Percentiles rank a stretch among this genome's conserved stretches.
Conservation (phyloP, 2,888 invertebrate species). For the Agriopis marginaria region DNA sequence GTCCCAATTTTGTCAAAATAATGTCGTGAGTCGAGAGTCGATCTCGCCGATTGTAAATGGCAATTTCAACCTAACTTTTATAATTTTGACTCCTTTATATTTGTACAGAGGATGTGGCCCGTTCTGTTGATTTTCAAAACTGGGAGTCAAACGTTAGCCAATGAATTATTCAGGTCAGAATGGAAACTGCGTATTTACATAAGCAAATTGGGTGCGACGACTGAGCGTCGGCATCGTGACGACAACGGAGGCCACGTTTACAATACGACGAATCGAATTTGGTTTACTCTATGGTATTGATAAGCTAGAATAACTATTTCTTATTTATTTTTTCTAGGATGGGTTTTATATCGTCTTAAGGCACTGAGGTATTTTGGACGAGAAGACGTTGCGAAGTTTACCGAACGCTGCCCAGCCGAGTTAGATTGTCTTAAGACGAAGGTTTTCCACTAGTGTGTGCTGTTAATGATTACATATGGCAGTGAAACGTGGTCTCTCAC, state of each 20-base stretch:
- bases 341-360: too few relatives aligned
- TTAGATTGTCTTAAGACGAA: too few relatives aligned
- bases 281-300: constrained; percentile 38
- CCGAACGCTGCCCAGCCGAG: too few relatives aligned
- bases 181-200: constrained; percentile 85
- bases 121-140: constrained; percentile 81
- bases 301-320: constrained; percentile 29
- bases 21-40: not conserved
- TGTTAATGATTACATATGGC: too few relatives aligned
- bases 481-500: too few relatives aligned
- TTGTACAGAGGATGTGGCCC: constrained; percentile 59
- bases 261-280: constrained; percentile 48
- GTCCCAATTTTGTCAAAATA: too few relatives aligned
- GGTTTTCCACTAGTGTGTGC: too few relatives aligned
- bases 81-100: constrained; percentile 70
- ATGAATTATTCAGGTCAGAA: constrained; percentile 83
- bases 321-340: constrained; percentile 13
- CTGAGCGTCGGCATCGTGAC: constrained; percentile 54
- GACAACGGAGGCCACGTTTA: constrained; percentile 51
- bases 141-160: constrained; percentile 76
- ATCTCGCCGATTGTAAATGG: not conserved
- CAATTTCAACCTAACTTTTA: constrained; percentile 51
- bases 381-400: too few relatives aligned
- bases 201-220: constrained; percentile 84
- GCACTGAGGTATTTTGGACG: too few relatives aligned